Evolutionary conservation across 2,113 vertebrate species (phyloP), one percentile per base, ranked within the genome.

Genomic region (Corythornis vintsioides): DNA sequence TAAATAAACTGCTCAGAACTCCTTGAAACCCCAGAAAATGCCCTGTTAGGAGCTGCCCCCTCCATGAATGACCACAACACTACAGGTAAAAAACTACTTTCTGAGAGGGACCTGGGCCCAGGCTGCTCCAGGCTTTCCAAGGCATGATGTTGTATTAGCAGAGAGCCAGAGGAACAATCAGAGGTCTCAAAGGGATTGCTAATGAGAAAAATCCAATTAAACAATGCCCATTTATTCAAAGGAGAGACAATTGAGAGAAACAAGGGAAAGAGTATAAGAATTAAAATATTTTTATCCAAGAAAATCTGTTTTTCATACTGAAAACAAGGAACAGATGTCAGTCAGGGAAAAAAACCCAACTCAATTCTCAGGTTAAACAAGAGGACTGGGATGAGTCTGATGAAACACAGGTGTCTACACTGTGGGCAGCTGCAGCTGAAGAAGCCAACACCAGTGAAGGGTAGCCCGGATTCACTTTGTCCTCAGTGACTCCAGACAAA

Each of bases 261-360:
- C 38, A 91, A n/a, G 45, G 19, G n/a, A 65, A 71, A 47, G 33
- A 31, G 13, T 75, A 72, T 63, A 71, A 82, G 66, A 75, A 84
- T 42, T 8, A 78, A 25, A 88, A 90, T 1, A 20, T 45, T 66
- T 88, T 93, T 70, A 28, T 50, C 16, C 25, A 80, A 80, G 82
- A 38, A 79, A 90, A 83, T 76, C 67, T 76, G 24, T 8, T 92
- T 79, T 69, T 73, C 19, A 33, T 59, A 21, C 28, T 33, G 42
- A 88, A 90, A 75, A 90, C 21, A 50, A 66, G 35, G 72, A 93
- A 83, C 88, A 93, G 57, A 77, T 90, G 64, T 63, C 53, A 73
- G 42, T 25, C 28, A 80, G 14, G 5, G 2, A 0, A 18, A 45
- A 74, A 82, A 29, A 22, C 5, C 21, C 47, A 38, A 38, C 38